Evolutionary conservation across 2,888 invertebrate genomes (phyloP), one percentile per base, ranked within the genome.

Genomic region (Ceramica pisi): DNA sequence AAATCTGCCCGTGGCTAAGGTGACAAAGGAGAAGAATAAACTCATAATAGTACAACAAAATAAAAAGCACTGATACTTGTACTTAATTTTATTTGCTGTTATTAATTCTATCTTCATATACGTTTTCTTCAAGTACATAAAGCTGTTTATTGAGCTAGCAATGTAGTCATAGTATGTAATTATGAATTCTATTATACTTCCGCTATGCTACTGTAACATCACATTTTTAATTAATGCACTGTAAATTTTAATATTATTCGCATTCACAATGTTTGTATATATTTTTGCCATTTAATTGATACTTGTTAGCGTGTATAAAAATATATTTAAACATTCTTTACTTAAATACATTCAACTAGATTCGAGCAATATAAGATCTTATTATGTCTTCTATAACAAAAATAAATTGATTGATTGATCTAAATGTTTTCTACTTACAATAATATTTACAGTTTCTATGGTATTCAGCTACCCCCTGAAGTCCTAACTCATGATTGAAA

Each of bases 1-100:
- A 41, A 96, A 97, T 53, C 91, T 96, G 44, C 97, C 97, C 0
- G 97, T 97, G 44, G 98, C 98, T 1, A 98, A 97, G 93, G 98
- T 98, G 46, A 98, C 98, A 0, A 96, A 98, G 78, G 97, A 98
- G 90, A 97, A 97, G 90, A 98, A 98, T 91, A 98, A 98, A 90
- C 96, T 98, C 19, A 97, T 98, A 75, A 98, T 98, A 86, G 96
- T 97, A 75, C 97, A 97, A 79, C 97, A 97, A 87, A 97, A 96
- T 70, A 97, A 96, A 87, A 94, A 94, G 83, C 94, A 92, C 90
- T 94, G 94, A 94, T 90, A 90, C 81, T 87, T 83, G 80, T 85
- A 81, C 31, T 76, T 83, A 21, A 75, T 86, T 86, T 86, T 88
- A 80, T 84, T 90, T 78, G 70, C 67, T n/a, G 12, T 81, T 59